Conservation (phyloP, 2,888 invertebrate species). For the Scrobipalpa costella region DNA sequence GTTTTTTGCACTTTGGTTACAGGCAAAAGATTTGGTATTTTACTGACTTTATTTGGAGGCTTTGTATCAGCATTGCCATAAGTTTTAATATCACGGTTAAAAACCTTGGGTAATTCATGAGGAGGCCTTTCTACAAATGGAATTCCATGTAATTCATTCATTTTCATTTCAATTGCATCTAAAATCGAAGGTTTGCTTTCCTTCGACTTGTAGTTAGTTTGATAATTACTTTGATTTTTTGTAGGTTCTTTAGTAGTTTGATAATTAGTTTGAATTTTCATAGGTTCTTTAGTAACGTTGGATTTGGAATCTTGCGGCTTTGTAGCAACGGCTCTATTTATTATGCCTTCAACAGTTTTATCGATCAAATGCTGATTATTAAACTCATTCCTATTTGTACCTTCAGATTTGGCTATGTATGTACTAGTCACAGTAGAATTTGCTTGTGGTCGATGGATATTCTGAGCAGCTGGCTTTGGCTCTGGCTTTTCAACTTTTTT, state of each 20-base stretch:
- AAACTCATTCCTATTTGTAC: constrained; percentile 53
- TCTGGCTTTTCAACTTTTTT: constrained; percentile 30
- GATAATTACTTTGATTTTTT: constrained; percentile 33
- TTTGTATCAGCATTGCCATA: constrained; percentile 44
- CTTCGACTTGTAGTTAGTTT: neutral
- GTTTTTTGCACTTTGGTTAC: constrained; percentile 48
- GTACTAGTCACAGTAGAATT: constrained; percentile 5
- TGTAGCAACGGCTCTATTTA: constrained; percentile 53
- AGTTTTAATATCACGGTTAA: constrained; percentile 45
- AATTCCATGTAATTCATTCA: constrained; percentile 75
- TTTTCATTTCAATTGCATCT: constrained; percentile 73
- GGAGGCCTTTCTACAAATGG: constrained; percentile 65
- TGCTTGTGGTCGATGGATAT: constrained; percentile 2
- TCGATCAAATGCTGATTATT: constrained; percentile 70
- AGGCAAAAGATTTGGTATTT: constrained; percentile 54
- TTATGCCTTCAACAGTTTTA: constrained; percentile 72
- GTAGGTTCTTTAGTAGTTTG: constrained; percentile 27
- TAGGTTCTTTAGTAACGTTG: constrained; percentile 32
- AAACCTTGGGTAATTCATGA: constrained; percentile 57
- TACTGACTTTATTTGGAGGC: constrained; percentile 41
- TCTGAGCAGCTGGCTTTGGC: constrained; percentile 23
- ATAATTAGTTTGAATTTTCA: constrained; percentile 33
- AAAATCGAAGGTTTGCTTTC: constrained; percentile 44
- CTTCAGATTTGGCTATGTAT: constrained; percentile 5
- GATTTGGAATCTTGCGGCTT: constrained; percentile 51